Base-by-base conservation (phyloP, 2,797 vertebrate species). In the Lophius americanus region DNA sequence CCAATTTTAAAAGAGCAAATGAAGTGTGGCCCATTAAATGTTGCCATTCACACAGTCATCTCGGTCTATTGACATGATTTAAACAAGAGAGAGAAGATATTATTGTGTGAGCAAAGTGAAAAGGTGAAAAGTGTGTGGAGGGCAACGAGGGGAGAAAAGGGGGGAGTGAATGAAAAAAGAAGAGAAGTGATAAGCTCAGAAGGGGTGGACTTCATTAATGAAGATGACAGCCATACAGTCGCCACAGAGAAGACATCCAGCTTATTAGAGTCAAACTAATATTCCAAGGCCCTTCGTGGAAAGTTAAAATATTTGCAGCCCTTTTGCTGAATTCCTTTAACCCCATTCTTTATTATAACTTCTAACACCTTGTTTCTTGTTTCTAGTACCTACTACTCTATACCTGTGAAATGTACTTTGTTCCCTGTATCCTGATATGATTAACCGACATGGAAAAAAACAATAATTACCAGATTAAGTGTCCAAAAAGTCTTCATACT, bases 1-100 rank as follows among this genome's bases (percentile, higher is more conserved):
- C 49, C 90, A 92, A 91, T 92, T 92, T 91, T 81, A 84, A 88
- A 84, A 91, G 88, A 90, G 91, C 88, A 94, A 93, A 93, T 92
- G 91, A 88, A 91, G 85, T 88, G 88, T 56, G 78, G 79, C 74
- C 86, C 70, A 88, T 91, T 91, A 91, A 88, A 91, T 74, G 85
- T 86, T 75, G 85, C 80, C 84, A 75, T 82, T 79, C 86, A 82
- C 83, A 74, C 71, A 85, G 75, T 80, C 75, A 60, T 78, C 66
- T 39, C 60, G 66, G 79, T 77, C 85, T 88, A 86, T 68, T 86
- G 89, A 85, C 83, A 79, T 83, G 89, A 93, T 93, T 93, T 92
- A 89, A 84, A 90, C 79, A 87, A 76, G 71, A 63, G 69, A 60
- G 61, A 52, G 74, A 64, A 83, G 87, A 90, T 84, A 88, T 67